These are phyloP conservation scores for Intellagama lesueurii DNA, from an alignment of 2,797 vertebrate species.

Conservation along the genomic window DNA sequence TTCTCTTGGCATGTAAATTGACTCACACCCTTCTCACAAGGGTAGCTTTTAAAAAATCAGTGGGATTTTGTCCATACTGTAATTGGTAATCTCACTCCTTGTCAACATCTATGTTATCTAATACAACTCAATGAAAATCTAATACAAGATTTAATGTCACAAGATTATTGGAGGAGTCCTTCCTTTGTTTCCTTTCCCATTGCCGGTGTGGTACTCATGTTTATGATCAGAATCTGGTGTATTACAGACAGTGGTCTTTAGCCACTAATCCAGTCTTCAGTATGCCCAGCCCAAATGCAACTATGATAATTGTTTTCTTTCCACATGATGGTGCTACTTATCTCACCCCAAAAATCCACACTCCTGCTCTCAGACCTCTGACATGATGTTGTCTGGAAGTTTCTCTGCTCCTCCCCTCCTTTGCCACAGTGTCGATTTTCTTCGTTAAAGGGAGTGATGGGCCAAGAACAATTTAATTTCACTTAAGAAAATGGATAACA, in stretches of 20 bases:
- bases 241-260: neutral
- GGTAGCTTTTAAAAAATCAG: neutral
- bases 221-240: neutral
- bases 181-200: neutral
- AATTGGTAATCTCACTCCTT: neutral
- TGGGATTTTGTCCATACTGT: neutral
- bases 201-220: neutral
- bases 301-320: too few species aligned
- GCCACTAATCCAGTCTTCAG: too few species aligned
- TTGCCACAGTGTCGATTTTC: too few species aligned
- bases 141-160: neutral
- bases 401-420: too few species aligned
- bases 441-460: too few species aligned
- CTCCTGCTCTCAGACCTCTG: too few species aligned
- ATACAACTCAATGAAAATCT: accelerated
- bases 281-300: too few species aligned
- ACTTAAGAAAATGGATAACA: too few species aligned
- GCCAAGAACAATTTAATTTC: too few species aligned
- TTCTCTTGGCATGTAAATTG: neutral
- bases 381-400: too few species aligned
- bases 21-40: neutral
- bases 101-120: neutral
- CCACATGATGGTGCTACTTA: too few species aligned
- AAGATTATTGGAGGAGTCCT: neutral
- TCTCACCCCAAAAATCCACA: too few species aligned